phyloP scores from a whole-genome alignment of 2,797 vertebrate species.

The Leucoraja ocellata region DNA sequence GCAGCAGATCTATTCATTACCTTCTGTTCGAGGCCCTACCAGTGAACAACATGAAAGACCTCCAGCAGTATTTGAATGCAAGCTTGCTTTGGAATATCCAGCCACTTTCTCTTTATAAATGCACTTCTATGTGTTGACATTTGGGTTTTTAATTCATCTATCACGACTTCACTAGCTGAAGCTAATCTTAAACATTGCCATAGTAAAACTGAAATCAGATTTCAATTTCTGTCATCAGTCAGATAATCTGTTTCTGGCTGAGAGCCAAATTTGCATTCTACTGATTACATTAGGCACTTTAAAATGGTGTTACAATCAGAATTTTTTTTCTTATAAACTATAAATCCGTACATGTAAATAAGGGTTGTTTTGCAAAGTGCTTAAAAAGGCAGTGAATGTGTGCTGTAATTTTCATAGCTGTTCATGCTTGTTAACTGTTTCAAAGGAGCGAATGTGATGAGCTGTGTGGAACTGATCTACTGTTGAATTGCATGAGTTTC shows the following conservation, averaged over 20 bases:
- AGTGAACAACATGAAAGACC: background rate
- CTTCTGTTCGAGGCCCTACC: background rate
- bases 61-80: background rate
- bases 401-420: background rate
- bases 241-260: background rate
- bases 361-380: background rate
- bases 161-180: background rate
- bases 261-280: slow-evolving; percentile 13
- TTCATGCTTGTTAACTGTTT: background rate
- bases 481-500: background rate
- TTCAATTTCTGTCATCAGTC: background rate
- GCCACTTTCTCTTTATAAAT: background rate
- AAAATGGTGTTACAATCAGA: slow-evolving; percentile 14
- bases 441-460: too few species aligned
- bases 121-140: background rate
- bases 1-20: background rate
- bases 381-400: background rate
- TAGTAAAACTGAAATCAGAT: slow-evolving; percentile 12
- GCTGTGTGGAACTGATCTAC: background rate
- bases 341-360: background rate
- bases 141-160: background rate
- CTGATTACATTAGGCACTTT: slow-evolving; percentile 21
- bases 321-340: background rate
- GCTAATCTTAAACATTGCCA: background rate
- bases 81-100: background rate